Percentiles rank a stretch among this genome's conserved stretches.
phyloP scores from a whole-genome alignment of 2,797 vertebrate species.

The Melanotaenia nigrans region DNA sequence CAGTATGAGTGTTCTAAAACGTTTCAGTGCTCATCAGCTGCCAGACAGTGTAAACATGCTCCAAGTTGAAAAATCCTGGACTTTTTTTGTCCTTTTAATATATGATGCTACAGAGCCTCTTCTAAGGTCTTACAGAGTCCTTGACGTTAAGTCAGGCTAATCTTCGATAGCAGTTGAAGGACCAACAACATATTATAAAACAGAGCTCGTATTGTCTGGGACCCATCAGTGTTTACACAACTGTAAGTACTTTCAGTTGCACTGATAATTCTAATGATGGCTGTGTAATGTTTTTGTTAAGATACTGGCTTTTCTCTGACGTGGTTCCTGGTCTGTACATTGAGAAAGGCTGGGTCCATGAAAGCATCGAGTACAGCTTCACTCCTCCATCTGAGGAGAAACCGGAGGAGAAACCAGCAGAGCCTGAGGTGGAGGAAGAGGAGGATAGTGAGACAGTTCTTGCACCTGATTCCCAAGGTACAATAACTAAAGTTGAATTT shows the following conservation, averaged over 20 bases:
- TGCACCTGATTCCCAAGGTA: conserved; percentile 60
- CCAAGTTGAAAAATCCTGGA: no score
- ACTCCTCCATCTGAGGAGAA: conserved; percentile 81
- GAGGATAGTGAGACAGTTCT: conserved; percentile 47
- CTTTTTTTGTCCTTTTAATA: no score
- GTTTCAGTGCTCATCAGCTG: neutral
- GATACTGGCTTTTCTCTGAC: conserved; percentile 98
- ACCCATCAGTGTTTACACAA: neutral
- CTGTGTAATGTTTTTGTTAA: conserved; percentile 62
- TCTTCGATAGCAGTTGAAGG: neutral
- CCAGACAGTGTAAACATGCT: neutral
- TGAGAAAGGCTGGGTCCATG: conserved; percentile 97
- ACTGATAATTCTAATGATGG: neutral
- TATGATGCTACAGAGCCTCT: no score
- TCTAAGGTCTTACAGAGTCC: no score
- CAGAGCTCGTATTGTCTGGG: neutral
- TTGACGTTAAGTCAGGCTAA: no score
- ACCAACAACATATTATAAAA: neutral
- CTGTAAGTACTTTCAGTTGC: neutral
- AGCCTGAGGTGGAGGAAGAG: conserved; percentile 77
- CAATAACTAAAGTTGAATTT: neutral
- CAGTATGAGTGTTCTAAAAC: neutral
- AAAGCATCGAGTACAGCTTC: conserved; percentile 93
- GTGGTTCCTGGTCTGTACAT: conserved; percentile 95
- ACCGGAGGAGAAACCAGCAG: conserved; percentile 50